Conservation (phyloP, 2,888 invertebrate species). For the Caenorhabditis sp. region DNA sequence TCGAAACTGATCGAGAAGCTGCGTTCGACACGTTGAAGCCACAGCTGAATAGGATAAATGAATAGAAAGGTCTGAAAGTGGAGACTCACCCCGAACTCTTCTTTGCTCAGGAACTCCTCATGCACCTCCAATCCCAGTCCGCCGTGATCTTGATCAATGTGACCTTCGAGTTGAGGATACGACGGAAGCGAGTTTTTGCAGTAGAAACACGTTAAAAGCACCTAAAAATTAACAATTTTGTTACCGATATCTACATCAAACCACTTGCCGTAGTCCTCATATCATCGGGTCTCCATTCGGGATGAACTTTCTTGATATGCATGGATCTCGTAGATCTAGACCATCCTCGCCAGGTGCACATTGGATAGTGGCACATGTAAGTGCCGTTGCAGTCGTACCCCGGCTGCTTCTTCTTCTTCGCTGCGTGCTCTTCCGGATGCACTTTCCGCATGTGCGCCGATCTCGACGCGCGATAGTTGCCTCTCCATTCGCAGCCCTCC, state of each 20-base stretch:
- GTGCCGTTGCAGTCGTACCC: slow-evolving; percentile 60
- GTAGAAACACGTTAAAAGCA: slow-evolving; percentile 22
- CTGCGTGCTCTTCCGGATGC: slow-evolving; percentile 56
- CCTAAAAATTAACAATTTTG: slow-evolving; percentile 3
- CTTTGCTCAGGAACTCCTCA: background rate
- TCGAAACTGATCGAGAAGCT: slow-evolving; percentile 14
- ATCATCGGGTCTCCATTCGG: slow-evolving; percentile 40
- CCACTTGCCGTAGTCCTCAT: slow-evolving; percentile 2
- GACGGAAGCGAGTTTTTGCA: slow-evolving; percentile 16
- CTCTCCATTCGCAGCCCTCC: slow-evolving; percentile 64
- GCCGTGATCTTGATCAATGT: slow-evolving; percentile 29
- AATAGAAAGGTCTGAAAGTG: background rate
- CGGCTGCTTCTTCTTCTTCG: slow-evolving; percentile 23
- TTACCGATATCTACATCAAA: background rate
- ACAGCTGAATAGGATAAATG: slow-evolving; percentile 1
- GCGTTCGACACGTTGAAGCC: slow-evolving; percentile 16
- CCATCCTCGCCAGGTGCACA: slow-evolving; percentile 66
- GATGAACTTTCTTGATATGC: slow-evolving; percentile 65
- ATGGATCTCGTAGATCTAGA: slow-evolving; percentile 61
- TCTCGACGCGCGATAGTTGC: slow-evolving; percentile 61
- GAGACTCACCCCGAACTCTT: background rate
- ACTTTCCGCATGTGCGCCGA: slow-evolving; percentile 57
- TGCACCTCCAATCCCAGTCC: slow-evolving; percentile 25
- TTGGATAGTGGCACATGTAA: slow-evolving; percentile 62
- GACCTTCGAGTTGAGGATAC: slow-evolving; percentile 8